Evolutionary conservation across 2,797 vertebrate genomes (phyloP).

Genomic region (Crenichthys baileyi): DNA sequence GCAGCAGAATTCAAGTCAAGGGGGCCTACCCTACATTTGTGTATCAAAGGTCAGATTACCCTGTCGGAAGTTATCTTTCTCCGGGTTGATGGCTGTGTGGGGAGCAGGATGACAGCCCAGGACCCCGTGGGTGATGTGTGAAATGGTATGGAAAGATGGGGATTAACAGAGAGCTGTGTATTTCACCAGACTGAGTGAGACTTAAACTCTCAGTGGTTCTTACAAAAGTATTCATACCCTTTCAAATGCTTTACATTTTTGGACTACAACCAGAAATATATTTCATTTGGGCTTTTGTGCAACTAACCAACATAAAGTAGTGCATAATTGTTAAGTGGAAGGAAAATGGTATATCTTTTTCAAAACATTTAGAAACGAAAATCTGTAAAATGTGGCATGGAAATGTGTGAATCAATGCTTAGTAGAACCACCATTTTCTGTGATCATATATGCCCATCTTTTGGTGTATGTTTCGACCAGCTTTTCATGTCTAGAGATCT

Average conservation of each 20-base stretch:
- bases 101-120: conserved; percentile 64
- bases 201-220: conserved; percentile 47
- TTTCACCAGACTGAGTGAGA: conserved; percentile 57
- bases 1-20: conserved; percentile 64
- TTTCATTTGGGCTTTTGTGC: neutral
- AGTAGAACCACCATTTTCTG: neutral
- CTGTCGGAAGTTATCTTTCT: conserved; percentile 82
- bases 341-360: neutral
- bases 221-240: neutral
- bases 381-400: neutral
- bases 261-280: neutral
- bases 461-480: neutral
- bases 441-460: neutral
- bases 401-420: too few species aligned
- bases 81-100: conserved; percentile 57
- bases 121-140: conserved; percentile 70
- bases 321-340: neutral
- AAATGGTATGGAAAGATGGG: conserved; percentile 70
- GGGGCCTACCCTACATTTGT: conserved; percentile 66
- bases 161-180: conserved; percentile 74
- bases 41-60: conserved; percentile 84
- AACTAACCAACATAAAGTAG: neutral
- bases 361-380: neutral
- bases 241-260: neutral
- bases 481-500: neutral